Evolutionary conservation across 2,888 invertebrate genomes (phyloP).

Genomic region (Furcula furcula): DNA sequence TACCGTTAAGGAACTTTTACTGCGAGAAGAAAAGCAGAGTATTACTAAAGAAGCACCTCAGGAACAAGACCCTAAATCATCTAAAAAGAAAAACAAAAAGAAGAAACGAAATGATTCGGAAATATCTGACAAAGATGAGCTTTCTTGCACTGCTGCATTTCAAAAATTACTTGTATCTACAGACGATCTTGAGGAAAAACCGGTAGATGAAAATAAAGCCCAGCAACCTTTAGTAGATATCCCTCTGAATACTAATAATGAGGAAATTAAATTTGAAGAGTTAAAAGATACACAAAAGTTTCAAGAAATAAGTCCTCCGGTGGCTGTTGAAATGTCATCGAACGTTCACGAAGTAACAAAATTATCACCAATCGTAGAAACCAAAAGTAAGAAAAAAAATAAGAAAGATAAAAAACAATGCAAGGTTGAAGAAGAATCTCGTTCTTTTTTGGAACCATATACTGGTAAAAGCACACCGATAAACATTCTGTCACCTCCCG

Average conservation of each 20-base stretch:
- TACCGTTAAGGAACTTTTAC: conserved; percentile 1
- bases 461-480: conserved; percentile 2
- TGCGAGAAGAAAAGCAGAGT: not conserved
- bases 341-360: conserved; percentile 7
- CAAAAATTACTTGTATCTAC: conserved; percentile 43
- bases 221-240: not conserved
- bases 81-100: conserved; percentile 68
- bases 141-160: conserved; percentile 54
- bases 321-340: conserved; percentile 7
- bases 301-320: not conserved
- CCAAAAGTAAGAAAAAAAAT: conserved; percentile 34
- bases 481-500: conserved; percentile 2
- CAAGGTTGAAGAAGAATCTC: conserved; percentile 18
- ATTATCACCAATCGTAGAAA: conserved; percentile 11
- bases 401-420: conserved; percentile 37
- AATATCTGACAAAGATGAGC: conserved; percentile 56
- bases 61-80: conserved; percentile 39
- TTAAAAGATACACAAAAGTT: conserved; percentile 1
- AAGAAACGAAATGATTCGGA: conserved; percentile 65
- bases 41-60: not conserved
- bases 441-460: conserved; percentile 1
- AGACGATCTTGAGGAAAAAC: conserved; percentile 22
- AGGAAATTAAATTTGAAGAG: conserved; percentile 7
- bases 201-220: conserved; percentile 4
- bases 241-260: conserved; percentile 3